Evolutionary conservation across 2,113 vertebrate species (phyloP).

Genomic region (Myotis yumanensis): DNA sequence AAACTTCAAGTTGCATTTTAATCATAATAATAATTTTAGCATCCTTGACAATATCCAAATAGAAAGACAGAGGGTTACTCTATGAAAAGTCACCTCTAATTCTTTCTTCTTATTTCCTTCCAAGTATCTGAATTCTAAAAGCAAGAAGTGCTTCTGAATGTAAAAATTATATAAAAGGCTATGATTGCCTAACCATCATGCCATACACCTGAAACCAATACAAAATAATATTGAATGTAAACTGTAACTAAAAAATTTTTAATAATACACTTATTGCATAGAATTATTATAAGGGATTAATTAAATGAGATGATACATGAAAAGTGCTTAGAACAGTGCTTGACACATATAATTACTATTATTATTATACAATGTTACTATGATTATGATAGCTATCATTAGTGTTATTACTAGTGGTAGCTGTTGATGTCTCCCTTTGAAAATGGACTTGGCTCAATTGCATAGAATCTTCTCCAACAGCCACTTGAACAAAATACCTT

Average conservation of each 20-base stretch:
- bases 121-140: slow-evolving; percentile 38
- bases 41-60: slow-evolving; percentile 25
- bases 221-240: not conserved
- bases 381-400: not conserved
- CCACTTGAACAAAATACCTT: not conserved
- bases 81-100: slow-evolving; percentile 13
- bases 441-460: not conserved
- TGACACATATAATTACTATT: not conserved
- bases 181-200: not conserved
- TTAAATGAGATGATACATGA: not conserved
- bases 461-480: not conserved
- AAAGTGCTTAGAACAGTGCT: slow-evolving; percentile 3
- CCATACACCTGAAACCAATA: not conserved
- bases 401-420: not conserved
- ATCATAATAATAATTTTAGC: slow-evolving; percentile 19
- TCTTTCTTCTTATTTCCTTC: slow-evolving; percentile 22
- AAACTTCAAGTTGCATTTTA: not conserved
- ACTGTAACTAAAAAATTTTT: not conserved
- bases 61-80: not conserved
- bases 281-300: slow-evolving; percentile 15
- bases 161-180: slow-evolving; percentile 16
- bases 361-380: not conserved
- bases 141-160: slow-evolving; percentile 7
- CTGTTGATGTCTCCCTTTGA: not conserved
- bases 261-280: not conserved